Base-by-base conservation (phyloP, 2,888 invertebrate genomes). In the Ectropis crepuscularia region DNA sequence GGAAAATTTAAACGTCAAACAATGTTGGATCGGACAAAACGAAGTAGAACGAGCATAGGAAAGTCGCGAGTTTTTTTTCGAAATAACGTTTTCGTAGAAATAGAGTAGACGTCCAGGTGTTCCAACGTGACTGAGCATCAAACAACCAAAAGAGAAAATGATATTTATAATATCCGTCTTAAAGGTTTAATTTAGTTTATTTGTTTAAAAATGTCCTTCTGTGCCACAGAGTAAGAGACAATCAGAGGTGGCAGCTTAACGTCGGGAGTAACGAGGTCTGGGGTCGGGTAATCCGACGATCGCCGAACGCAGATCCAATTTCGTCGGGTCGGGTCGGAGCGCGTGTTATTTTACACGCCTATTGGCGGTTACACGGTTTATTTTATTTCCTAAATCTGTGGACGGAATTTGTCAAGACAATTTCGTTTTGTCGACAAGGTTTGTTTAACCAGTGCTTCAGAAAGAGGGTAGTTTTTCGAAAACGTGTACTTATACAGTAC, bases 301-400 rank as follows among this genome's bases (percentile, higher is more conserved):
- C 65, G 69, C 63, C 71, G 68, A 74, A 75, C 74, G 77, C 74
- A 75, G 74, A 82, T 85, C 84, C 85, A 86, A 84, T 86, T 85
- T 82, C 69, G 71, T 60, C 57, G 63, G 66, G 55, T 63, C 67
- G 72, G 67, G 65, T 66, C 67, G 57, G 53, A 61, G 51, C 42
- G 69, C 61, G 59, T 69, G 64, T 69, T 68, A 68, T 65, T 61
- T 65, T 65, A 66, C 57, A 65, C 54, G 64, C 68, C 37, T 55
- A 55, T 55, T 55, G 54, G 37, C 41, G 41, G 46, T 43, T 65
- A 70, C 71, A 67, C 66, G 64, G 63, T 72, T 70, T 72, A 70
- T 69, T 57, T 53, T 53, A 43, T 53, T 43, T 37, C 37, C 53
- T 55, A 54, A 6, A 12, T 54, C 67, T 62, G 45, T 51, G 59